Percentiles rank a stretch among this genome's conserved stretches.
These are phyloP conservation scores for Andinoacara biseriatus DNA, from an alignment of 2,113 vertebrate species.

Conservation along the genomic window DNA sequence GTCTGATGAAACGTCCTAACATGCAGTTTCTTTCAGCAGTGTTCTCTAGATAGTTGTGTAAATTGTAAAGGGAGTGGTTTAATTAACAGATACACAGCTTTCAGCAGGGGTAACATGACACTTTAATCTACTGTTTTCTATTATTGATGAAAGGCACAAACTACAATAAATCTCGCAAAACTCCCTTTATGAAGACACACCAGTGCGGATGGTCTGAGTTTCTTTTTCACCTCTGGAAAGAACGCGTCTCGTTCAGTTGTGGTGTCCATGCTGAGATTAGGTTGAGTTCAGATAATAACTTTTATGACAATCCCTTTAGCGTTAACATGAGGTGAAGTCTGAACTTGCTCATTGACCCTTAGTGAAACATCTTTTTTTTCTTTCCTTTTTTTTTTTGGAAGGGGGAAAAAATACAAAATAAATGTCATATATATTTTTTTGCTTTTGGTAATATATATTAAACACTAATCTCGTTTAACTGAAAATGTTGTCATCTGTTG, in stretches of 20 bases:
- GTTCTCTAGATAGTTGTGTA: constrained; percentile 44
- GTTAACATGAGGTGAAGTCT: constrained; percentile 16
- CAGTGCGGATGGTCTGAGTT: constrained; percentile 31
- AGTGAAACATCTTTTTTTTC: constrained; percentile 1
- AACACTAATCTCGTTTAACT: constrained; percentile 49
- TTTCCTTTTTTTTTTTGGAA: constrained; percentile 14
- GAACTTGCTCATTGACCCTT: constrained; percentile 21
- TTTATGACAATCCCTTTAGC: constrained; percentile 53
- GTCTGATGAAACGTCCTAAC: constrained; percentile 42
- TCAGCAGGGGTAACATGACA: background rate
- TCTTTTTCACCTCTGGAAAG: constrained; percentile 21
- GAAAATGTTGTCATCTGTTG: constrained; percentile 50
- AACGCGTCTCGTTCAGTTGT: background rate
- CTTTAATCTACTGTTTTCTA: constrained; percentile 12
- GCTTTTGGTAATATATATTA: constrained; percentile 62
- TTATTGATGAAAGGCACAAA: constrained; percentile 26
- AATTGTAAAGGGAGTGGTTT: constrained; percentile 42
- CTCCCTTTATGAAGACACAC: constrained; percentile 65
- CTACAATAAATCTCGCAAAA: constrained; percentile 52
- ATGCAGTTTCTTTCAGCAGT: constrained; percentile 18
- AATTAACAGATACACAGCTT: constrained; percentile 30
- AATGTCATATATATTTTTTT: constrained; percentile 50
- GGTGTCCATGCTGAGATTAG: constrained; percentile 7
- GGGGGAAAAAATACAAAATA: constrained; percentile 29
- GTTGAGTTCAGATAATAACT: constrained; percentile 15